These are phyloP conservation scores for Spialia ferax DNA, from an alignment of 2,888 invertebrate genomes.

Conservation along the genomic window DNA sequence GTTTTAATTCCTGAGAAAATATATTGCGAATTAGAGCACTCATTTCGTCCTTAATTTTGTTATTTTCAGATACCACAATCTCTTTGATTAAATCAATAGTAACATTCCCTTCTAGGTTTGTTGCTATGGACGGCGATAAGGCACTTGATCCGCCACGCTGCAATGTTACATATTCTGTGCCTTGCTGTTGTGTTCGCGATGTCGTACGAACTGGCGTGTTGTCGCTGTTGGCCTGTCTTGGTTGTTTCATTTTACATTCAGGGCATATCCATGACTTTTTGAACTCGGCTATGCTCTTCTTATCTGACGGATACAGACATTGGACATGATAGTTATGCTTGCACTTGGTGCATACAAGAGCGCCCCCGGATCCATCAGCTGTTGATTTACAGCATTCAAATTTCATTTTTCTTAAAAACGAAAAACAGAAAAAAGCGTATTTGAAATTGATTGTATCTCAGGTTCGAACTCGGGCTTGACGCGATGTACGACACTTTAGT, in stretches of 20 bases:
- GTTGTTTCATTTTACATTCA: background rate
- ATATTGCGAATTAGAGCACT: background rate
- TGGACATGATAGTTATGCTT: background rate
- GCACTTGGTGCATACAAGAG: background rate
- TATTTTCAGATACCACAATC: background rate
- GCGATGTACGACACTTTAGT: background rate
- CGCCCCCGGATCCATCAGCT: background rate
- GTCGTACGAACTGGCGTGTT: background rate
- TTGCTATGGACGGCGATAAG: background rate
- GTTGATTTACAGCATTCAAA: background rate
- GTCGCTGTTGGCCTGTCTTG: background rate
- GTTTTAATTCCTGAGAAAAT: background rate
- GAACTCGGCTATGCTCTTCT: background rate
- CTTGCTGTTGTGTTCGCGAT: background rate
- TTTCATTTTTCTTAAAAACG: background rate
- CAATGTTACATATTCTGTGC: background rate
- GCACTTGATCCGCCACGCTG: background rate
- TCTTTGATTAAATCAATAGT: background rate
- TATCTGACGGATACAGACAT: background rate
- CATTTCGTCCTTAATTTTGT: background rate
- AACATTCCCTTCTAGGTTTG: background rate
- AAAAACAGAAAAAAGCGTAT: background rate
- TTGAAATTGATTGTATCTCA: background rate
- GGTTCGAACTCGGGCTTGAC: background rate
- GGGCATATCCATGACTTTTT: conserved; percentile 1